Percentiles rank a stretch among this genome's conserved stretches.
Evolutionary conservation across 2,113 vertebrate genomes (phyloP).

Genomic region (Butorides virescens): DNA sequence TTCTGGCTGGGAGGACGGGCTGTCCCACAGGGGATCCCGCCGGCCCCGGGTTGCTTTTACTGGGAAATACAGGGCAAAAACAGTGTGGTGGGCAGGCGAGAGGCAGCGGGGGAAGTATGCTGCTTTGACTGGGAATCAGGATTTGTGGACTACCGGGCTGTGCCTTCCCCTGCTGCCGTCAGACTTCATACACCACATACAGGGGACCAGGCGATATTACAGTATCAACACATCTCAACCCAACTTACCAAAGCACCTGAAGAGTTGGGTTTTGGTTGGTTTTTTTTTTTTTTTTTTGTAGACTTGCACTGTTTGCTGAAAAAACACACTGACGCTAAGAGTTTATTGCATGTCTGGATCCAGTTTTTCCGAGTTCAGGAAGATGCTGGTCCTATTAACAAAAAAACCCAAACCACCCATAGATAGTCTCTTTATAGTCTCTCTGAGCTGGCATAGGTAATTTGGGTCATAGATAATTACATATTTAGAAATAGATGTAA

Average conservation of each 20-base stretch:
- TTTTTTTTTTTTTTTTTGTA: no score
- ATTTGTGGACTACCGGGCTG: rapidly evolving
- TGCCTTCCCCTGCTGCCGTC: not conserved
- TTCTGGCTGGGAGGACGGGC: not conserved
- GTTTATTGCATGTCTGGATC: not conserved
- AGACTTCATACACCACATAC: rapidly evolving
- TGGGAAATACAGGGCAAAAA: rapidly evolving
- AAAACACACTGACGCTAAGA: not conserved
- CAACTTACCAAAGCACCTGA: rapidly evolving
- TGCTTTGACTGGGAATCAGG: rapidly evolving
- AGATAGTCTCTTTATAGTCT: not conserved
- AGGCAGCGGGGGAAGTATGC: not conserved
- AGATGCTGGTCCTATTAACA: not conserved
- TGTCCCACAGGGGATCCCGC: rapidly evolving
- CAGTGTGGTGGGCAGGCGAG: not conserved
- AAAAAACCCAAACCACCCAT: no score
- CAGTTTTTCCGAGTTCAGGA: not conserved
- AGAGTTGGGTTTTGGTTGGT: not conserved
- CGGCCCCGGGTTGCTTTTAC: no score
- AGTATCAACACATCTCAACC: not conserved
- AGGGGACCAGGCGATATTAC: rapidly evolving
- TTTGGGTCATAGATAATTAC: not conserved
- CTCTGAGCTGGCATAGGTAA: not conserved
- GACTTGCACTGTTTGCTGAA: not conserved
- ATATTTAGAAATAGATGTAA: not conserved